phyloP scores from a whole-genome alignment of 2,888 invertebrate species.

The Amiota communis region DNA sequence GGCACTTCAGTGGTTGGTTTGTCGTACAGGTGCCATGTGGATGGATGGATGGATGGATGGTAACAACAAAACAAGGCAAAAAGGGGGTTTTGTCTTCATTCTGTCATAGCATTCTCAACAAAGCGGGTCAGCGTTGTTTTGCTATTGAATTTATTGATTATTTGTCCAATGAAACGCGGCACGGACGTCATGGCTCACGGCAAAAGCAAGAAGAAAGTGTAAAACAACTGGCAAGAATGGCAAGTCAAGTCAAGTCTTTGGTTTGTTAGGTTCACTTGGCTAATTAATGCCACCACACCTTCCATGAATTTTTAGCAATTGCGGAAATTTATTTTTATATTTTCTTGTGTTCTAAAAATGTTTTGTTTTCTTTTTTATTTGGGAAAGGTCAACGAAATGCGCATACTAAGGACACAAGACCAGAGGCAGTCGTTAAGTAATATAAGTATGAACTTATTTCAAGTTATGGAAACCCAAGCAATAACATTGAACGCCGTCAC shows the following conservation, averaged over 20 bases:
- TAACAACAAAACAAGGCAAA: background rate
- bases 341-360: background rate
- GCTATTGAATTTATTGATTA: constrained; percentile 60
- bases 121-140: constrained; percentile 54
- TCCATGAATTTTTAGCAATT: constrained; percentile 55
- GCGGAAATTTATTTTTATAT: constrained; percentile 50
- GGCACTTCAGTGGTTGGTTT: constrained; percentile 36
- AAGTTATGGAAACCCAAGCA: too few species aligned
- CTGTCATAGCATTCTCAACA: constrained; percentile 23
- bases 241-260: too few species aligned
- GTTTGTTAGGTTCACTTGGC: background rate
- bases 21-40: background rate
- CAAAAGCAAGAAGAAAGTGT: constrained; percentile 9
- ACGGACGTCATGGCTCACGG: constrained; percentile 38
- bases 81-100: constrained; percentile 20
- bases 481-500: too few species aligned
- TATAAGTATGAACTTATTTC: too few species aligned
- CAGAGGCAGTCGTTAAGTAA: too few species aligned
- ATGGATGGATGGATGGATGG: too few species aligned
- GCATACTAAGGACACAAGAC: background rate
- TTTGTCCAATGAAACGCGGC: constrained; percentile 40
- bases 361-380: background rate
- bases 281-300: constrained; percentile 54
- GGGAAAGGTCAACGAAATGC: constrained; percentile 9
- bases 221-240: background rate